phyloP scores from a whole-genome alignment of 2,888 invertebrate species.

The Phortica okadai region DNA sequence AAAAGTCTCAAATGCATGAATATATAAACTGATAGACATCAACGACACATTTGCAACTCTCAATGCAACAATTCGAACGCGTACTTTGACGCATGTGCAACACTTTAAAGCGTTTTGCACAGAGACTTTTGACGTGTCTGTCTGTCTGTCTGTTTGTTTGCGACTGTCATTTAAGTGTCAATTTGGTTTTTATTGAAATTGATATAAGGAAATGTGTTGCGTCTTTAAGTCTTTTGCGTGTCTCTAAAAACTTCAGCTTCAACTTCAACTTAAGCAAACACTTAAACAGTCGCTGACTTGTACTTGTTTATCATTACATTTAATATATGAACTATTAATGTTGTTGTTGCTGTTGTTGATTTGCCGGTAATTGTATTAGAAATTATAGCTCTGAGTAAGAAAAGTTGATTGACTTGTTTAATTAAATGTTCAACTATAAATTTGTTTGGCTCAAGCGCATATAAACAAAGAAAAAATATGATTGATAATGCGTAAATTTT shows the following conservation, averaged over 20 bases:
- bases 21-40: too few species aligned
- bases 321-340: too few species aligned
- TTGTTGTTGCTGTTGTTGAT: conserved; percentile 37
- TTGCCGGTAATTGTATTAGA: conserved; percentile 49
- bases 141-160: conserved; percentile 23
- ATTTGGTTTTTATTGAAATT: conserved; percentile 66
- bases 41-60: background rate
- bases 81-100: background rate
- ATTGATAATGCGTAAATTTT: too few species aligned
- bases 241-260: background rate
- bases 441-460: too few species aligned
- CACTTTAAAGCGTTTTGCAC: background rate
- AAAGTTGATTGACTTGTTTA: too few species aligned
- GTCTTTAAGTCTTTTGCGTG: background rate
- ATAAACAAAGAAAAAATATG: too few species aligned
- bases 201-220: conserved; percentile 64
- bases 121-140: conserved; percentile 18
- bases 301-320: too few species aligned
- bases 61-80: background rate
- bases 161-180: conserved; percentile 52
- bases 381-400: too few species aligned
- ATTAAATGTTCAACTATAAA: too few species aligned
- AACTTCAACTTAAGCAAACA: conserved; percentile 45
- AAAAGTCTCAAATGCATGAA: too few species aligned
- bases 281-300: conserved; percentile 61